Base-by-base conservation (phyloP, 2,888 invertebrate species). In the Podabrus alpinus region DNA sequence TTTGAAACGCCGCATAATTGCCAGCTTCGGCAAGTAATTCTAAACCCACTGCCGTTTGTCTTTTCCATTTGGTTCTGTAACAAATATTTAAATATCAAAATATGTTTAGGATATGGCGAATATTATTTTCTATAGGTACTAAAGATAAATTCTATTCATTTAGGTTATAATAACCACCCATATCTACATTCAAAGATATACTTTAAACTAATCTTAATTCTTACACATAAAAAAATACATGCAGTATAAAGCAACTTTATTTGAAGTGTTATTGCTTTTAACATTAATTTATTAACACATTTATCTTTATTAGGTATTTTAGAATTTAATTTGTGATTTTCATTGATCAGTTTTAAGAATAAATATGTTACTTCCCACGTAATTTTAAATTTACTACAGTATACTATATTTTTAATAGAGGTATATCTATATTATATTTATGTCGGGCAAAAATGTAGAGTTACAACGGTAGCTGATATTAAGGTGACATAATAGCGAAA, bases 1-100 rank as follows among this genome's bases (percentile, higher is more conserved):
- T 92, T 89, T 98, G 98, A 85, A 99, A 96, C n/a, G 99, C 99
- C 1, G 98, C 98, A 88, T 97, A 97, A 89, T 98, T 99, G 9
- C 97, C 97, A 0, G 98, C 97, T 87, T 99, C 99, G 2, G 98
- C 97, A 73, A 99, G 89, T 60, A 99, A 92, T 87, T 99, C 99
- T 81, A 98, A 88, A 0, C 99, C 98, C 2, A 99, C 99, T 0
- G 99, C 97, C 15, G 99, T 98, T 88, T 99, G 99, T 1, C 99
- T 93, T 88, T 99, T 99, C 99, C 99, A 99, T 90, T 99, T 99
- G 86, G 99, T 99, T 88, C 97, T 97, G 92, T 21, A 89, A 90
- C 81, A 82, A 86, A 81, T 77, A 77, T n/a, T 45, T 45, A 45
- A 24, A 45, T 45, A 45, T 45, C 9, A 45, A n/a, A 5, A 45